These are phyloP conservation scores for Pachydiplax longipennis DNA, from an alignment of 2,888 invertebrate species.

Conservation along the genomic window DNA sequence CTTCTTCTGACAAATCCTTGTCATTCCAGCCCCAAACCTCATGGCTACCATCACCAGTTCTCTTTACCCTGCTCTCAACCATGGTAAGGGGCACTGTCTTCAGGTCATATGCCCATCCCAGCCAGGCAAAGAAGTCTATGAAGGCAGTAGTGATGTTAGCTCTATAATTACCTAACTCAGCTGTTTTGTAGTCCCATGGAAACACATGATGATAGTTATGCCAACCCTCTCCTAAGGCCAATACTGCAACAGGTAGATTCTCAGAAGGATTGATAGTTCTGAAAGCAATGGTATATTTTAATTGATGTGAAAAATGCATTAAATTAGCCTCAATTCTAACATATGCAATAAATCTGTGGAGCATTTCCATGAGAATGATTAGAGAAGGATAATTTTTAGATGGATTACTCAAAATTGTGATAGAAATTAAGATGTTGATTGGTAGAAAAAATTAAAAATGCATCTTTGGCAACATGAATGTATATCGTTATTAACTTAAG, in stretches of 20 bases:
- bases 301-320: neutral
- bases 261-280: conserved; percentile 81
- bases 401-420: too few relatives aligned
- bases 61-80: conserved; percentile 71
- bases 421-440: too few relatives aligned
- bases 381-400: too few relatives aligned
- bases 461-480: too few relatives aligned
- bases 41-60: conserved; percentile 79
- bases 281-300: conserved; percentile 50
- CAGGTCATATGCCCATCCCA: conserved; percentile 89
- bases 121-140: conserved; percentile 80
- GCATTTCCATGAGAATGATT: too few relatives aligned
- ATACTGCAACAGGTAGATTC: conserved; percentile 74
- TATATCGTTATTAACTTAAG: too few relatives aligned
- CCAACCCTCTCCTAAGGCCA: conserved; percentile 88
- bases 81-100: conserved; percentile 68
- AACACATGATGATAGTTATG: conserved; percentile 95
- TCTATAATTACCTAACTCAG: conserved; percentile 80
- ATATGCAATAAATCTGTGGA: too few relatives aligned
- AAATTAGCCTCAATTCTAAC: too few relatives aligned
- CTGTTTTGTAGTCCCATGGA: conserved; percentile 92
- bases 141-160: conserved; percentile 78
- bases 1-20: conserved; percentile 60
- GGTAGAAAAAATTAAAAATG: too few relatives aligned
- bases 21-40: conserved; percentile 84